These are phyloP conservation scores for Atta cephalotes DNA, from an alignment of 1,140 invertebrate genomes.

Conservation along the genomic window DNA sequence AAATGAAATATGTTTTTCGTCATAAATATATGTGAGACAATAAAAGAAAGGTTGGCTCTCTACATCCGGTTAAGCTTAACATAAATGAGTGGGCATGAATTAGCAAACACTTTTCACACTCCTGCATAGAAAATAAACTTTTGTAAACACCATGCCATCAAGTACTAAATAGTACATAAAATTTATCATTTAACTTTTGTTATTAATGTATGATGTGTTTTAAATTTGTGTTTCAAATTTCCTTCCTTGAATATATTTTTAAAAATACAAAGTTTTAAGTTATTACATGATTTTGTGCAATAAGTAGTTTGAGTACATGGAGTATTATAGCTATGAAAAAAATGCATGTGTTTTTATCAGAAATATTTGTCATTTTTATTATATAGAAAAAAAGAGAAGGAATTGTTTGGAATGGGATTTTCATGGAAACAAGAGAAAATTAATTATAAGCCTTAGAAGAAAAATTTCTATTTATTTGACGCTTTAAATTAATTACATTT, in stretches of 20 bases:
- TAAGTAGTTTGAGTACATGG: neutral
- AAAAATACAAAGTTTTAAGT: neutral
- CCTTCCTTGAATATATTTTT: neutral
- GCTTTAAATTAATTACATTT: neutral
- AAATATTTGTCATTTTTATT: neutral
- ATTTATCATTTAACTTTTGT: conserved; percentile 51
- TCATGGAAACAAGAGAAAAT: neutral
- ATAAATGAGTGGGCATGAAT: conserved; percentile 46
- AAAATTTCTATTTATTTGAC: neutral
- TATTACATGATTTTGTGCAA: neutral
- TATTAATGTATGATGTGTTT: neutral
- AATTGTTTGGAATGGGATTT: neutral
- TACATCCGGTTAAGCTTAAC: conserved; percentile 30
- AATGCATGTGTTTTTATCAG: neutral
- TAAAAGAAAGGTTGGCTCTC: conserved; percentile 36
- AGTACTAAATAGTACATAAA: conserved; percentile 4
- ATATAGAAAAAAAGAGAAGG: neutral
- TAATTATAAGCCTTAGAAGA: neutral
- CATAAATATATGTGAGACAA: conserved; percentile 14
- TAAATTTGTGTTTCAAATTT: neutral
- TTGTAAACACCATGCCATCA: neutral
- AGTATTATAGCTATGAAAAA: neutral
- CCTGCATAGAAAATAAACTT: conserved; percentile 50
- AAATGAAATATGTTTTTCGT: conserved; percentile 58
- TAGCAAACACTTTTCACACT: conserved; percentile 51